Evolutionary conservation across 2,113 vertebrate species (phyloP).

Genomic region (Pygoscelis adeliae): DNA sequence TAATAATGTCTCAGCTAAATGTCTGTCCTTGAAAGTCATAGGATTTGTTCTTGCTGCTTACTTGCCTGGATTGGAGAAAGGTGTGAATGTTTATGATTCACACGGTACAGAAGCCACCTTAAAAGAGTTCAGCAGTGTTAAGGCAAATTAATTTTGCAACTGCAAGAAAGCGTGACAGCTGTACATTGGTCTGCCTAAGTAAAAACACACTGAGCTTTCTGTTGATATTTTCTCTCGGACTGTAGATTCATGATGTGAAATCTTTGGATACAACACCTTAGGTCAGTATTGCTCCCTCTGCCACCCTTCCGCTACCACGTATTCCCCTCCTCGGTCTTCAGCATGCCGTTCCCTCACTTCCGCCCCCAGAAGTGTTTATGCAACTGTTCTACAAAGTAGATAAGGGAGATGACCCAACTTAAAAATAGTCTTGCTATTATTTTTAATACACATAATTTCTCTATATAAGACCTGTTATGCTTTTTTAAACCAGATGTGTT

Average conservation of each 20-base stretch:
- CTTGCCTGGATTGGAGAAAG: not conserved
- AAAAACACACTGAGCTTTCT: not conserved
- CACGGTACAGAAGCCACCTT: not conserved
- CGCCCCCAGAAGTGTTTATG: not conserved
- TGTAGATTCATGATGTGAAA: not conserved
- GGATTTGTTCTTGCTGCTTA: not conserved
- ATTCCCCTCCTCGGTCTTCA: not conserved
- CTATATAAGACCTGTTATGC: not conserved
- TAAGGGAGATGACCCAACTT: not conserved
- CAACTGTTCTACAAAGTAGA: not conserved
- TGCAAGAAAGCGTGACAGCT: not conserved
- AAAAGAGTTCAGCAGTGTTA: not conserved
- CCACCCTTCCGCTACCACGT: accelerated
- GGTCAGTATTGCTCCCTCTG: not conserved
- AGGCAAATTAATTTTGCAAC: not conserved
- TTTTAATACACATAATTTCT: not conserved
- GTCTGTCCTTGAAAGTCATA: not conserved
- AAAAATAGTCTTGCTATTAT: not conserved
- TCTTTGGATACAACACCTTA: not conserved
- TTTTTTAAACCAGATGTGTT: not conserved
- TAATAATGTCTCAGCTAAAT: not conserved
- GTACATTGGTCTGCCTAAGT: not conserved
- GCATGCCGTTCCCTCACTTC: not conserved
- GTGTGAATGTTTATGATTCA: not conserved
- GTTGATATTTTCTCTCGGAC: not conserved